Evolutionary conservation across 2,113 vertebrate species (phyloP).

Genomic region (Stigmatopora nigra): DNA sequence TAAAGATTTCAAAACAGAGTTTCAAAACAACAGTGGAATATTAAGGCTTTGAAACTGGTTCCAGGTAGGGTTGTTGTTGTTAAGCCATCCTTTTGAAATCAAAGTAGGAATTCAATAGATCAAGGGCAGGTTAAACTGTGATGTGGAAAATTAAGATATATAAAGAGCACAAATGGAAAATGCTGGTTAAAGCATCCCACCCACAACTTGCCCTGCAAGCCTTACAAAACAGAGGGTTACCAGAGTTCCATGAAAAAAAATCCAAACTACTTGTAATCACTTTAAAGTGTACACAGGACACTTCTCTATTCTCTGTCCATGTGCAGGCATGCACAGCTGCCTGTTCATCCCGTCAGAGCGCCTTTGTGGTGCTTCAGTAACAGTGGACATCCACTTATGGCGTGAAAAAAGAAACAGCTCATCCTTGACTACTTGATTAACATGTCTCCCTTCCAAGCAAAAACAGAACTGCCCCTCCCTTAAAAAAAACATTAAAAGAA

Average conservation of each 20-base stretch:
- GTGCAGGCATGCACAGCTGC: constrained; percentile 59
- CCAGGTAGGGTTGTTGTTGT: no score
- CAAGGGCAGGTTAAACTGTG: constrained; percentile 26
- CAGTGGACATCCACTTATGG: constrained; percentile 53
- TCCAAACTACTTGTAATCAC: constrained; percentile 42
- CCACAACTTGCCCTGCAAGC: constrained; percentile 15
- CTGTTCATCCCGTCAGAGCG: constrained; percentile 38
- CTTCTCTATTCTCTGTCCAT: constrained; percentile 48
- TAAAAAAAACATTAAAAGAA: background rate
- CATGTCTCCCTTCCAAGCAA: constrained; percentile 61
- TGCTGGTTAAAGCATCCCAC: constrained; percentile 14
- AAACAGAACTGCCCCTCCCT: constrained; percentile 33
- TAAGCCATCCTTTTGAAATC: background rate
- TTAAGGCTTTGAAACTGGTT: no score
- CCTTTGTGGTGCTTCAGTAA: constrained; percentile 48
- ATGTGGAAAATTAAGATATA: constrained; percentile 32
- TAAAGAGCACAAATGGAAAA: constrained; percentile 32
- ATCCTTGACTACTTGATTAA: constrained; percentile 75
- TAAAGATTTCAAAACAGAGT: background rate
- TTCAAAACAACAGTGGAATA: background rate
- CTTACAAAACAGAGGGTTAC: constrained; percentile 20
- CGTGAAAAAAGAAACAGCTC: constrained; percentile 63
- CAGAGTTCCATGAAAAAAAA: constrained; percentile 12
- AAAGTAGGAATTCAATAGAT: constrained; percentile 3
- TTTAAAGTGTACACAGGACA: constrained; percentile 41